Base-by-base conservation (phyloP, 2,888 invertebrate genomes). In the Quadroppia sp. region DNA sequence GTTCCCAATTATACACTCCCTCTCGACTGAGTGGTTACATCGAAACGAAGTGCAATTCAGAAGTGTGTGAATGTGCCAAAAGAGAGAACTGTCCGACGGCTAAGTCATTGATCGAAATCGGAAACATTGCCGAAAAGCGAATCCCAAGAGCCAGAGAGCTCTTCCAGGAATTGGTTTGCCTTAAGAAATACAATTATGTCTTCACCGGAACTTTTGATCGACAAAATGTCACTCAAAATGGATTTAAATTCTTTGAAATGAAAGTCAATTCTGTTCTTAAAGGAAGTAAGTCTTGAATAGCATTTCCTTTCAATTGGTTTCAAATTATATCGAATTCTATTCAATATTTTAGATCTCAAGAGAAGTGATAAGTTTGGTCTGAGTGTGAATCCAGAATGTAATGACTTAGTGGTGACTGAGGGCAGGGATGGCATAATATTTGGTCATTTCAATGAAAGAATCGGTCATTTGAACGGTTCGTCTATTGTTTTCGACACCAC, bases 21-120 rank as follows among this genome's bases (percentile, higher is more conserved):
- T 67, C 69, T 11, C 64, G 75, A 4, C 17, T 56, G 3, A 72
- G 69, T 72, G 72, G 72, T 40, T 48, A 67, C 30, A 36, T 72
- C 30, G 61, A 71, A 28, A 72, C 59, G 23, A 59, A 53, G 20
- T 74, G 74, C 48, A 48, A 64, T 48, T 71, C 71, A 13, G 50
- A 48, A 64, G 67, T 75, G 3, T 75, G 75, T 30, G 48, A 72
- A 25, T 75, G 75, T 32, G 72, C 75, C 28, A 42, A 40, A 40
- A 7, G 45, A 2, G 48, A 40, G 36, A 53, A 42, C 28, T 75
- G 75, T 67, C 75, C 75, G 15, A 32, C 45, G 28, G 67, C 56
- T 32, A 48, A 72, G 23, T 50, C 72, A 28, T 53, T 75, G n/a
- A 13, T 61, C 20, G 75, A 75, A 48, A 48, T 75, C 20, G 72